phyloP scores from a whole-genome alignment of 2,113 vertebrate genomes.

The Trogon surrucura region DNA sequence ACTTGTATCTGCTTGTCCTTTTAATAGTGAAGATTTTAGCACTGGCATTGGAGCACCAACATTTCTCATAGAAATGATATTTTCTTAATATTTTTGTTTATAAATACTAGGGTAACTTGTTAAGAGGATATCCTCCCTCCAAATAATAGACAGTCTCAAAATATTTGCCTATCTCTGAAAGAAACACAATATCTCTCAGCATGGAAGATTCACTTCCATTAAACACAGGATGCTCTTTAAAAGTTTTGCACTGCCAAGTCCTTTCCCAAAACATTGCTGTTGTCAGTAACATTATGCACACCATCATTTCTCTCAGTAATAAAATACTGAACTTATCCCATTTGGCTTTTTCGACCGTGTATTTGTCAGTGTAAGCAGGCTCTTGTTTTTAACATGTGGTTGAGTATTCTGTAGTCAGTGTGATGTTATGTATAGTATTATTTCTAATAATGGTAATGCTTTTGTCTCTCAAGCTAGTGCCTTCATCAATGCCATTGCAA shows the following conservation, averaged over 20 bases:
- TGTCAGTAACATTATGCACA: background rate
- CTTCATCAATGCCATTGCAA: background rate
- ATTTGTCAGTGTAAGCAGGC: background rate
- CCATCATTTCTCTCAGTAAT: background rate
- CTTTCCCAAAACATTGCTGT: background rate
- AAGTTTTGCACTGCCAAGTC: background rate
- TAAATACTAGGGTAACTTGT: background rate
- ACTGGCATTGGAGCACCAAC: background rate
- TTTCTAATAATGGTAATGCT: background rate
- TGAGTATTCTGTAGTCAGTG: background rate
- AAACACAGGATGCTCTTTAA: background rate
- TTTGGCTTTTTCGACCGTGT: fast-evolving
- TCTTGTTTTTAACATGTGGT: background rate
- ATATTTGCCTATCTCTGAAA: background rate
- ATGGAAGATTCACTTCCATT: background rate
- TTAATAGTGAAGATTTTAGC: background rate
- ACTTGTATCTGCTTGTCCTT: background rate
- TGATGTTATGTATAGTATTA: background rate
- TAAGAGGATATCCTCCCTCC: conserved; percentile 3
- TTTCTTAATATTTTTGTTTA: conserved; percentile 10
- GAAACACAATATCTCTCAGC: background rate
- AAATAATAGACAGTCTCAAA: background rate
- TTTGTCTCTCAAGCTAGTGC: background rate
- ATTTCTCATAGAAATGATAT: background rate
- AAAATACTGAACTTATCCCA: background rate